Evolutionary conservation across 2,113 vertebrate genomes (phyloP).

Genomic region (Hippocampus guttulatus): DNA sequence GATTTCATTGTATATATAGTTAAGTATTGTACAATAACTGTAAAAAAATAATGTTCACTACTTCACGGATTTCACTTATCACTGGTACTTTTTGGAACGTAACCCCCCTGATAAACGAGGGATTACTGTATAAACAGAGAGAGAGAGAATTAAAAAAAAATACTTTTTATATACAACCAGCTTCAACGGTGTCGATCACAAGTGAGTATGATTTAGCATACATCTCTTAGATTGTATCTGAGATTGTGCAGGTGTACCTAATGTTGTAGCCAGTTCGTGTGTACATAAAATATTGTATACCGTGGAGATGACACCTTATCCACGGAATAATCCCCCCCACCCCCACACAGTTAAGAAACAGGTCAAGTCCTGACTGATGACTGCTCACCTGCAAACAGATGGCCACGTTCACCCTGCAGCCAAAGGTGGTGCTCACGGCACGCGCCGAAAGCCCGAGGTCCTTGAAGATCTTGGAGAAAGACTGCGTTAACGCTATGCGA

Average conservation of each 20-base stretch:
- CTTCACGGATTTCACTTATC: too few species aligned
- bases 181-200: too few species aligned
- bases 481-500: constrained; percentile 83
- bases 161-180: too few species aligned
- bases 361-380: background rate
- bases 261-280: background rate
- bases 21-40: too few species aligned
- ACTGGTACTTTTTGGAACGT: too few species aligned
- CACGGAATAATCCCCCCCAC: background rate
- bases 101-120: too few species aligned
- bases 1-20: too few species aligned
- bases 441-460: constrained; percentile 89
- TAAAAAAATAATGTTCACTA: too few species aligned
- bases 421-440: constrained; percentile 95
- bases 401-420: constrained; percentile 93
- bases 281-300: background rate
- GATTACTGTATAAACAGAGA: too few species aligned
- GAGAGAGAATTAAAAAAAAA: too few species aligned
- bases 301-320: background rate
- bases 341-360: background rate
- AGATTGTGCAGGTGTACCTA: background rate
- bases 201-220: too few species aligned
- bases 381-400: constrained; percentile 87
- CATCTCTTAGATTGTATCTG: background rate
- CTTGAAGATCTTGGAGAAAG: constrained; percentile 96